Evolutionary conservation across 2,797 vertebrate species (phyloP).

Genomic region (Labroides dimidiatus): DNA sequence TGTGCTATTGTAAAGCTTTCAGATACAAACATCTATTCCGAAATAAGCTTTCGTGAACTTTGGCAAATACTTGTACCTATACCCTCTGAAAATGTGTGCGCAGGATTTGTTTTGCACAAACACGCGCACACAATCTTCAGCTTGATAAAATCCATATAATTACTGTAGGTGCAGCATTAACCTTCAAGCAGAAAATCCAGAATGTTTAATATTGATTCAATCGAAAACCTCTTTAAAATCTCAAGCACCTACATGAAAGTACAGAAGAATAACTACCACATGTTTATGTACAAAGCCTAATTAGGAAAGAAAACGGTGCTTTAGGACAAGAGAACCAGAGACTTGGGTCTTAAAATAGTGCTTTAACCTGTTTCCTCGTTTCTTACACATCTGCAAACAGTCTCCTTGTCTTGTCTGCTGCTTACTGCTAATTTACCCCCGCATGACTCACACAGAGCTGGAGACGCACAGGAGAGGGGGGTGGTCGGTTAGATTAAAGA

Average conservation of each 20-base stretch:
- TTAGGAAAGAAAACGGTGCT: slow-evolving; percentile 27
- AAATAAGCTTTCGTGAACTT: slow-evolving; percentile 17
- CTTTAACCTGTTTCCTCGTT: slow-evolving; percentile 64
- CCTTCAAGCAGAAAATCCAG: no score
- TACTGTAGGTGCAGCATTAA: no score
- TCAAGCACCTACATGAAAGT: slow-evolving; percentile 13
- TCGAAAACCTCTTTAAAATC: slow-evolving; percentile 3
- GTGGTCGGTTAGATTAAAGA: slow-evolving; percentile 57
- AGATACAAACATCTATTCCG: slow-evolving; percentile 41
- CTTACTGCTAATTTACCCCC: slow-evolving; percentile 64
- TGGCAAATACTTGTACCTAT: not conserved
- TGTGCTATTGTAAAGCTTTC: slow-evolving; percentile 28
- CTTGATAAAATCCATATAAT: not conserved
- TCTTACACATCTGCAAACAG: slow-evolving; percentile 71
- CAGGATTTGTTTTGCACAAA: not conserved
- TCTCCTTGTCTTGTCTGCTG: slow-evolving; percentile 67
- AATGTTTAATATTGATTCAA: no score
- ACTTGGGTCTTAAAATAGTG: slow-evolving; percentile 46
- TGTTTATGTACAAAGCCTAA: slow-evolving; percentile 2
- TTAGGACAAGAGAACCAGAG: slow-evolving; percentile 24
- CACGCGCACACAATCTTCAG: not conserved
- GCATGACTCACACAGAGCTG: slow-evolving; percentile 54
- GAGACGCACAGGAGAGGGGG: slow-evolving; percentile 49
- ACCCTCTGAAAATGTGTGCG: slow-evolving; percentile 8
- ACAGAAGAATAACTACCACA: not conserved